These are phyloP conservation scores for Tetramorium alpestre DNA, from an alignment of 1,140 invertebrate genomes.

Conservation along the genomic window DNA sequence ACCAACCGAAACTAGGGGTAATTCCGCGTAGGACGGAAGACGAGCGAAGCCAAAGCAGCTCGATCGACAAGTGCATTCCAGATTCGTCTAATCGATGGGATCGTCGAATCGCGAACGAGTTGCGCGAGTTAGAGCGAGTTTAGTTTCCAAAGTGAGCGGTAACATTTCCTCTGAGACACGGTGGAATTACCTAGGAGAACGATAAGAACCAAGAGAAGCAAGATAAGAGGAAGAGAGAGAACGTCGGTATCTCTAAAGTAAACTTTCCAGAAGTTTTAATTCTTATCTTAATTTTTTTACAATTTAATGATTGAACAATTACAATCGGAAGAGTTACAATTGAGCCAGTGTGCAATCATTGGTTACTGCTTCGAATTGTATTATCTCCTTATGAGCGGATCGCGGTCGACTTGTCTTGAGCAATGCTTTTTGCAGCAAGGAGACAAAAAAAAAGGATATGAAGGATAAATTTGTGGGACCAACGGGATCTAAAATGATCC, in stretches of 20 bases:
- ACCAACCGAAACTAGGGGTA: slow-evolving; percentile 74
- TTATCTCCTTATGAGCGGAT: neutral
- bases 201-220: neutral
- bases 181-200: neutral
- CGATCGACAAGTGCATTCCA: slow-evolving; percentile 68
- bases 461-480: neutral
- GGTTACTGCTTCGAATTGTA: neutral
- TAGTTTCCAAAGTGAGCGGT: slow-evolving; percentile 11
- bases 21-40: slow-evolving; percentile 71
- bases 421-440: neutral
- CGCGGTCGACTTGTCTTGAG: neutral
- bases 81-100: slow-evolving; percentile 44
- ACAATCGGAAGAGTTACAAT: too few relatives aligned
- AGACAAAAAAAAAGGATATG: neutral
- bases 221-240: neutral
- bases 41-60: slow-evolving; percentile 77
- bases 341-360: neutral
- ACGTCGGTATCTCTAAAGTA: neutral
- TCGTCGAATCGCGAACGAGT: neutral
- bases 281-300: neutral
- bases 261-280: neutral
- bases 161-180: slow-evolving; percentile 4
- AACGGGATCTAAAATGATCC: neutral
- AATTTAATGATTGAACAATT: neutral
- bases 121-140: neutral